Evolutionary conservation across 1,140 invertebrate species (phyloP).

Genomic region (Cherax destructor): DNA sequence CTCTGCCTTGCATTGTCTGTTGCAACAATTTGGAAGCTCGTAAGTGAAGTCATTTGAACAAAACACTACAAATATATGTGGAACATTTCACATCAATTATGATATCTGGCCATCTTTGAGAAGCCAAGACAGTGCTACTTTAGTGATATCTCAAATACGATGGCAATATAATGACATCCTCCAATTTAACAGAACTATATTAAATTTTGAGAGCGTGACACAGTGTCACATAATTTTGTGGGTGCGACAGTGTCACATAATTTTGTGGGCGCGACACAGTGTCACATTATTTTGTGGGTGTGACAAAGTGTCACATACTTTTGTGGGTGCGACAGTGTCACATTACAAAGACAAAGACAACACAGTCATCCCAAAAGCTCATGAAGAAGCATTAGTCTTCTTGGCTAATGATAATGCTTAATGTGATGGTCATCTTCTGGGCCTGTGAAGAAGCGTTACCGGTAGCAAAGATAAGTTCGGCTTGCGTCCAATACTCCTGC

Average conservation of each 20-base stretch:
- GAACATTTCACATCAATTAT: not conserved
- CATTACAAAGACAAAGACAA: conserved; percentile 48
- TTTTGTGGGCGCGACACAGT: not conserved
- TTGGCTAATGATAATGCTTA: conserved; percentile 2
- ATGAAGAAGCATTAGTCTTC: conserved; percentile 33
- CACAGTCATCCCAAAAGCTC: conserved; percentile 40
- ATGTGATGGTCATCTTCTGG: conserved; percentile 39
- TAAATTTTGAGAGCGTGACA: not conserved
- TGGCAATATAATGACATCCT: not conserved
- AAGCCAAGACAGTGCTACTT: conserved; percentile 1
- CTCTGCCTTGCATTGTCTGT: conserved; percentile 33
- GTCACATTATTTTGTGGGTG: not conserved
- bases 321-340: conserved; percentile 13
- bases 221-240: not conserved
- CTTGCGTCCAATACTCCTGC: conserved; percentile 57
- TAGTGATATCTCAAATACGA: conserved; percentile 1
- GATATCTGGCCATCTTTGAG: not conserved
- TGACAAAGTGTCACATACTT: not conserved
- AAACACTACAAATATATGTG: not conserved
- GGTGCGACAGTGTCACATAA: not conserved
- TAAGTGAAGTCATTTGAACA: not conserved
- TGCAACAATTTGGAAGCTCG: not conserved
- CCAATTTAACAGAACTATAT: not conserved
- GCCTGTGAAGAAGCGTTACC: conserved; percentile 47
- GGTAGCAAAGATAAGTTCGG: conserved; percentile 27